Base-by-base conservation (phyloP, 2,113 vertebrate species). In the Neoarius graeffei region DNA sequence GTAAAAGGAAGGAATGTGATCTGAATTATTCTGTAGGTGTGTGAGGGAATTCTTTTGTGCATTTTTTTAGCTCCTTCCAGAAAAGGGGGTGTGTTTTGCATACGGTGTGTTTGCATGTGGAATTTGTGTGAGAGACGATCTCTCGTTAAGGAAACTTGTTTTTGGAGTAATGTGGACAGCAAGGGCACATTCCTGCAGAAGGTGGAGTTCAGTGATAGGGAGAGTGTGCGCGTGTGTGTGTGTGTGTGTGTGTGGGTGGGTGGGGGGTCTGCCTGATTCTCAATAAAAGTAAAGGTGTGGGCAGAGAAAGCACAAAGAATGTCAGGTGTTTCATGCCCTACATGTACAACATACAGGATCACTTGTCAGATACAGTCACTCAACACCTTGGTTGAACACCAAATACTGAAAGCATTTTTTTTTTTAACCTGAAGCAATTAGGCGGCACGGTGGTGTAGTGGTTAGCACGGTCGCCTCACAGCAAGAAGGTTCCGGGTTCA, bases 171-270 rank as follows among this genome's bases (percentile, higher is more conserved):
- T 30, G 30, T 71, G 13, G 85, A 77, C 54, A 59, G 73, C 77
- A 56, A 23, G 57, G 35, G 50, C 27, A 23, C 35, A 73, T 86
- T 73, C 14, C 84, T 85, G 62, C 30, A 71, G 87, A 52, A 83
- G 54, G 50, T 84, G 42, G 71, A 56, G 60, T 82, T 23, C 35
- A 57, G n/a, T 87, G 67, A 69, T 67, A 74, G 56, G n/a, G 20
- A 8, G 67, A n/a, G 83, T 74, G 83, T 74, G 83, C 76, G 71
- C 50, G 23, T 76, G 69, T 73, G 83, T 85, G 83, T 42, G 66
- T 85, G 83, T 73, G 66, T 59, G 84, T 85, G 30, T 60, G 83
- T 84, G 62, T 62, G 80, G 9, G 7, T 14, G 81, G 50, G 14
- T 9, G n/a, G 59, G 14, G 30, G 62, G n/a, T 23, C 15, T 30